phyloP scores from a whole-genome alignment of 35 echinoderm and acorn worm species.

The Ophioderma brevispina region DNA sequence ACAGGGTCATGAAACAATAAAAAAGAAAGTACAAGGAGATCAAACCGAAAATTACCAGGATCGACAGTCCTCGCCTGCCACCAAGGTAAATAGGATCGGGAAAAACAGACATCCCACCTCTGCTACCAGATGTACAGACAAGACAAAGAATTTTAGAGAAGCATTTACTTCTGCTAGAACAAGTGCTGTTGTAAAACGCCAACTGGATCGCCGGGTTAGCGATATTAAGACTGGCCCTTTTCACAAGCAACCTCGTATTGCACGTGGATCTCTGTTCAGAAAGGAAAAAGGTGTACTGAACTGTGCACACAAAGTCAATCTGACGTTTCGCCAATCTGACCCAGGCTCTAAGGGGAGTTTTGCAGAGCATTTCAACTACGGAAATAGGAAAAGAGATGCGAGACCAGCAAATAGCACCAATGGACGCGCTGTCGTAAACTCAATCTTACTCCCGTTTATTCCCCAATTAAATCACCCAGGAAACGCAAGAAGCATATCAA shows the following conservation, averaged over 20 bases:
- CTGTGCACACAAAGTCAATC: conserved; percentile 5
- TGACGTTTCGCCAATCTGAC: conserved; percentile 26
- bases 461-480: neutral
- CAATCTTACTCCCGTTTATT: neutral
- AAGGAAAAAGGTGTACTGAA: neutral
- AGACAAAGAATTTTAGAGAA: neutral
- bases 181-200: neutral
- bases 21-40: no score
- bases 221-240: neutral
- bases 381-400: neutral
- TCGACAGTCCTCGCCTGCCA: no score
- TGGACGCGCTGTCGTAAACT: neutral
- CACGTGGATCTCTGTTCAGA: neutral
- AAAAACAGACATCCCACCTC: no score
- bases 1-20: no score
- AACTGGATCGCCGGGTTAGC: neutral
- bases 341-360: neutral
- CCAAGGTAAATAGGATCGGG: no score
- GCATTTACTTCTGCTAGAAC: neutral
- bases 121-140: neutral
- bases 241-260: neutral
- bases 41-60: no score
- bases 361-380: conserved; percentile 33
- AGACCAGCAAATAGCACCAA: neutral
- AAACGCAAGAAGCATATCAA: neutral